Conservation (phyloP, 2,113 vertebrate genomes). For the Silurus glanis region DNA sequence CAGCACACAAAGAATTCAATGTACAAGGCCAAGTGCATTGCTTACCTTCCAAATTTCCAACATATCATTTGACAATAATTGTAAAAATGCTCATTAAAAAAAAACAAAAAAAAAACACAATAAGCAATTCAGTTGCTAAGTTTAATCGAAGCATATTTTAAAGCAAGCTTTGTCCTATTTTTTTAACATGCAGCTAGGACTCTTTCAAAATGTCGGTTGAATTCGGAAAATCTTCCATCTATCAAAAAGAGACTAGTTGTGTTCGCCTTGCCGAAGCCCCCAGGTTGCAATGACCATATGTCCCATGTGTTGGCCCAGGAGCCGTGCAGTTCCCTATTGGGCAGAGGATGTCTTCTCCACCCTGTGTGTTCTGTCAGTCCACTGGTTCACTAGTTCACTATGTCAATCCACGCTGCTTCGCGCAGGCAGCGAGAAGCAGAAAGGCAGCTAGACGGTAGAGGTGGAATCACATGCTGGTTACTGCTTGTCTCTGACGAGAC, state of each 20-base stretch:
- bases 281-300: conserved; percentile 58
- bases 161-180: neutral
- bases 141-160: neutral
- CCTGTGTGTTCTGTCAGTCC: conserved; percentile 56
- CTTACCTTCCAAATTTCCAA: conserved; percentile 25
- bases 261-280: conserved; percentile 41
- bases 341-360: conserved; percentile 53
- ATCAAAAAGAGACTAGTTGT: conserved; percentile 47
- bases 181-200: neutral
- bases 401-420: conserved; percentile 54
- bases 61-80: neutral
- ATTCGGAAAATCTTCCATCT: neutral
- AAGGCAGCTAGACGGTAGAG: conserved; percentile 50
- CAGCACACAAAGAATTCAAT: conserved; percentile 42
- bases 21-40: conserved; percentile 48
- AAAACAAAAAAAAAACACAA: neutral
- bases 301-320: conserved; percentile 51
- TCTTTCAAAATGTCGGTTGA: conserved; percentile 10
- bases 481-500: conserved; percentile 50
- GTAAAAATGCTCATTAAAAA: conserved; percentile 6
- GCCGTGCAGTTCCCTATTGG: conserved; percentile 52
- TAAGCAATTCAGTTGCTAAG: neutral
- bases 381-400: conserved; percentile 56
- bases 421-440: conserved; percentile 47
- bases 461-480: conserved; percentile 53